Conservation (phyloP, 2,888 invertebrate species). For the Allolobophora icterica region DNA sequence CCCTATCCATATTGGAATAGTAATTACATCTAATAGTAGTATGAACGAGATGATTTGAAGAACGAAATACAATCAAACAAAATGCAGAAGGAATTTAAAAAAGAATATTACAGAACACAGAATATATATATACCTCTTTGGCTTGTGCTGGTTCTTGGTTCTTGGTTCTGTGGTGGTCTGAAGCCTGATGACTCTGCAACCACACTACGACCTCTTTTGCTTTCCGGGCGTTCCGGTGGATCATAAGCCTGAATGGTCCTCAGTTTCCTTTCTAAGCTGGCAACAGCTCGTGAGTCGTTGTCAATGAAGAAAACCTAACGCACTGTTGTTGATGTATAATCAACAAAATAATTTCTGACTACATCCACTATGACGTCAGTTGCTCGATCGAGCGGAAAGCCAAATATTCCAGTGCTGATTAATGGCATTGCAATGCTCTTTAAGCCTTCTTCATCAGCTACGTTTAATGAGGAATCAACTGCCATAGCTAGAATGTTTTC, state of each 20-base stretch:
- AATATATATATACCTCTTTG: not conserved
- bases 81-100: not conserved
- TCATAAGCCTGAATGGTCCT: not conserved
- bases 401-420: too few species aligned
- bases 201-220: not conserved
- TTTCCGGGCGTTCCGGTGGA: not conserved
- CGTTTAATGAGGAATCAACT: conserved; percentile 46
- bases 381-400: too few species aligned
- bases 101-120: not conserved
- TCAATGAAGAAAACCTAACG: conserved; percentile 10
- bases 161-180: not conserved
- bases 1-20: too few species aligned
- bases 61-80: too few species aligned
- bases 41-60: too few species aligned
- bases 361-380: not conserved
- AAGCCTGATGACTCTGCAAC: not conserved
- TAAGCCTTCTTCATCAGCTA: conserved; percentile 40
- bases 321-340: not conserved
- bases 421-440: conserved; percentile 55
- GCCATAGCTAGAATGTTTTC: conserved; percentile 45
- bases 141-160: not conserved
- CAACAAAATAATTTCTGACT: not conserved
- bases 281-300: not conserved
- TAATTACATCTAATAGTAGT: too few species aligned
- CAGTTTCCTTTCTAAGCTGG: not conserved